A percentile compares a stretch with the other conserved stretches of the same genome.
Conservation (phyloP, 2,113 vertebrate genomes). For the Otis tarda region DNA sequence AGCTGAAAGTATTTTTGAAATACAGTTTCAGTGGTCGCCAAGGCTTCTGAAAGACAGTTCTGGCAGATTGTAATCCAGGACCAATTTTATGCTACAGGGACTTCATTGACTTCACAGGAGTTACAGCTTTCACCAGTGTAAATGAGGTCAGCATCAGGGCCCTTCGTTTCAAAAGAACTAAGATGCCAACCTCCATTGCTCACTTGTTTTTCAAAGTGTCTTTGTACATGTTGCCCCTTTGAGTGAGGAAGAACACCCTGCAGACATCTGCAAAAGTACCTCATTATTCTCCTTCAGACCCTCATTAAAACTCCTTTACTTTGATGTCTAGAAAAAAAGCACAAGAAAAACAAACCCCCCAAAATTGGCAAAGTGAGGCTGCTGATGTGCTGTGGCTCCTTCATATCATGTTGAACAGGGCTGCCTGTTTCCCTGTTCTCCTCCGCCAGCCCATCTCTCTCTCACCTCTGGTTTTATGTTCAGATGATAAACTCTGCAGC, state of each 20-base stretch:
- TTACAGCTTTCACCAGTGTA: constrained; percentile 36
- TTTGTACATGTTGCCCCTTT: constrained; percentile 57
- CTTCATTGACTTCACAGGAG: constrained; percentile 28
- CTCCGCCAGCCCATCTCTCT: neutral
- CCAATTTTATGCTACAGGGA: constrained; percentile 44
- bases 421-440: neutral
- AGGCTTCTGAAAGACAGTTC: neutral
- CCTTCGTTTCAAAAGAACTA: constrained; percentile 21
- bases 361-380: neutral
- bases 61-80: neutral
- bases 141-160: constrained; percentile 39
- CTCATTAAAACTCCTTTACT: constrained; percentile 66
- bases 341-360: neutral
- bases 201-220: constrained; percentile 63
- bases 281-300: constrained; percentile 68
- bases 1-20: neutral
- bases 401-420: neutral
- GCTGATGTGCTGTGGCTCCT: neutral
- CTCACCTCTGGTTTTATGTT: neutral
- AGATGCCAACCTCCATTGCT: constrained; percentile 46
- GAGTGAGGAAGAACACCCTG: constrained; percentile 57
- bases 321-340: constrained; percentile 39
- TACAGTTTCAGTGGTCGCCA: neutral
- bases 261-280: constrained; percentile 60
- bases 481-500: neutral